Evolutionary conservation across 1,140 invertebrate genomes (phyloP).

Genomic region (Anoplophora glabripennis): DNA sequence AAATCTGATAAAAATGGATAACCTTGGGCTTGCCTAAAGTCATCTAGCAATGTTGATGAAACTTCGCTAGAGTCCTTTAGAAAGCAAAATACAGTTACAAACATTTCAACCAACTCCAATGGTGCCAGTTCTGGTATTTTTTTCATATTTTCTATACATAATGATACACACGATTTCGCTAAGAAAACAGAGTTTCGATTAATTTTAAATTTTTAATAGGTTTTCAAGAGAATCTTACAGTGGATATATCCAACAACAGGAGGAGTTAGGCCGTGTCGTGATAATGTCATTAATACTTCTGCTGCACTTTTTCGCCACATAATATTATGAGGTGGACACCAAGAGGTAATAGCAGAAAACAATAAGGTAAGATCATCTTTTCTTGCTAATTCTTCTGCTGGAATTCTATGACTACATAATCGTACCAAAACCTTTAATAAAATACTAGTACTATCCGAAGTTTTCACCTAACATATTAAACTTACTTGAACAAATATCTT

Average conservation of each 20-base stretch:
- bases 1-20: constrained; percentile 95
- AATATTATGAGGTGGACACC: constrained; percentile 87
- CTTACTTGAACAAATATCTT: constrained; percentile 93
- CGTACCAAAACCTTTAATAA: constrained; percentile 68
- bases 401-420: constrained; percentile 86
- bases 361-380: constrained; percentile 95
- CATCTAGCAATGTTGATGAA: constrained; percentile 90
- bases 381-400: constrained; percentile 92
- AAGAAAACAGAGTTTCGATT: constrained; percentile 41
- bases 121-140: constrained; percentile 86
- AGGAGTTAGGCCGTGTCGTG: constrained; percentile 87
- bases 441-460: constrained; percentile 16
- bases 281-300: constrained; percentile 94
- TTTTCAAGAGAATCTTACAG: constrained; percentile 62
- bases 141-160: constrained; percentile 97
- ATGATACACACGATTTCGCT: constrained; percentile 93
- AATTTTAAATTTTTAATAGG: neutral
- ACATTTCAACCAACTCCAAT: constrained; percentile 97
- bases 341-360: constrained; percentile 95
- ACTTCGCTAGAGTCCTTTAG: constrained; percentile 98
- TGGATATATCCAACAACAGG: constrained; percentile 96
- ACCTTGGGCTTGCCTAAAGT: constrained; percentile 92
- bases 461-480: constrained; percentile 9
- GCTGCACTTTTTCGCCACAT: constrained; percentile 96
- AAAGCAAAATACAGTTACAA: constrained; percentile 97